These are phyloP conservation scores for Hydraecia micacea DNA, from an alignment of 2,888 invertebrate genomes.

Conservation along the genomic window DNA sequence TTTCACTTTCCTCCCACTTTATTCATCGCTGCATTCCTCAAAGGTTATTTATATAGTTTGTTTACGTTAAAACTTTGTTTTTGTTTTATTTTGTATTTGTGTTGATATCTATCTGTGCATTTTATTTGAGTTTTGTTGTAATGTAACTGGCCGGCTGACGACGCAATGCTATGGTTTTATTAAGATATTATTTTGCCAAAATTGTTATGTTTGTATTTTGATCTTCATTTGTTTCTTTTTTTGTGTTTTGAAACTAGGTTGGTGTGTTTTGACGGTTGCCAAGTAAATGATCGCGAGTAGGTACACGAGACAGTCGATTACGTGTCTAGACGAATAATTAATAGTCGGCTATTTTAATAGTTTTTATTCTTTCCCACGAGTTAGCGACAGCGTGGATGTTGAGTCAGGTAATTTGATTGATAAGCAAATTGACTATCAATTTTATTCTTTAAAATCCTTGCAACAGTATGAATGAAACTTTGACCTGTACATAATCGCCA, in stretches of 20 bases:
- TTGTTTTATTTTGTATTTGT: conserved; percentile 47
- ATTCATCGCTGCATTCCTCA: conserved; percentile 38
- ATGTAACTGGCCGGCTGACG: conserved; percentile 20
- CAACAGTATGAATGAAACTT: neutral
- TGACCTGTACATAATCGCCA: neutral
- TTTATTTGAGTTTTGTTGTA: conserved; percentile 38
- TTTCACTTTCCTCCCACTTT: conserved; percentile 47
- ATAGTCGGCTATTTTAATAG: neutral
- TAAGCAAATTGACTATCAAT: neutral
- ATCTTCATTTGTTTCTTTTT: neutral
- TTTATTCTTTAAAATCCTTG: neutral
- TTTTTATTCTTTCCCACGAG: neutral
- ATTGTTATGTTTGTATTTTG: neutral
- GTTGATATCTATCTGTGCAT: conserved; percentile 33
- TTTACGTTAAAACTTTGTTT: conserved; percentile 53
- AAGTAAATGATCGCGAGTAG: neutral
- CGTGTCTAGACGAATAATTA: conserved; percentile 13
- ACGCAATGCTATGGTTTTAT: conserved; percentile 39
- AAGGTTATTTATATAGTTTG: conserved; percentile 56
- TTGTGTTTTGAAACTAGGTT: conserved; percentile 20
- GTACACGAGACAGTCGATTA: conserved; percentile 17
- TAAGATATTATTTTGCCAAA: conserved; percentile 11
- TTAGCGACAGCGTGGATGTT: neutral
- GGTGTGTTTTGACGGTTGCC: conserved; percentile 8
- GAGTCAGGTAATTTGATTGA: neutral